Evolutionary conservation across 2,113 vertebrate species (phyloP).

Genomic region (Oophaga pumilio): DNA sequence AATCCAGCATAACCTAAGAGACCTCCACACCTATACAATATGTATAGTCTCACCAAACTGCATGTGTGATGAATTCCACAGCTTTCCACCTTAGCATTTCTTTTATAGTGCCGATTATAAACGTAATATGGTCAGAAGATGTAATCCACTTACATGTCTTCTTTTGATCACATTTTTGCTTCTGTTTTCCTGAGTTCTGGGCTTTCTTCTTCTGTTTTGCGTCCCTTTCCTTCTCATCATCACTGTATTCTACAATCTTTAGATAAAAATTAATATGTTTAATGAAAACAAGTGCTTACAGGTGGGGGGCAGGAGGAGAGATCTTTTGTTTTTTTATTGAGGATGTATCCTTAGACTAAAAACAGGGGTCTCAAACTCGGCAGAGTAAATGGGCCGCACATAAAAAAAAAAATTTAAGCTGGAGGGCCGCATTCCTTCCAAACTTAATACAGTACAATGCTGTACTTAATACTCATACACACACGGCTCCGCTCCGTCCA

Average conservation of each 20-base stretch:
- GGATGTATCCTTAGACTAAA: no score
- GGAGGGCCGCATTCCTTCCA: no score
- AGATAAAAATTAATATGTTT: not conserved
- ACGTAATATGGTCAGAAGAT: not conserved
- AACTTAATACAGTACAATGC: no score
- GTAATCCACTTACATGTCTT: constrained; percentile 65
- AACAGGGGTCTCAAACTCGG: no score
- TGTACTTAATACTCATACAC: no score
- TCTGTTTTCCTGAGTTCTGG: constrained; percentile 71
- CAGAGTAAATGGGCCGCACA: no score
- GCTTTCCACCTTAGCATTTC: not conserved
- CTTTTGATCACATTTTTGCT: constrained; percentile 64
- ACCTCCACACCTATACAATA: not conserved
- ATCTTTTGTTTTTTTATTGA: no score
- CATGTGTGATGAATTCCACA: not conserved
- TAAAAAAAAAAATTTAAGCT: no score
- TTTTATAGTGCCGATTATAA: not conserved
- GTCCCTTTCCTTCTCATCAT: constrained; percentile 88
- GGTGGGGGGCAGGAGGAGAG: no score
- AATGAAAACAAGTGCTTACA: not conserved
- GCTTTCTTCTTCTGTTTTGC: constrained; percentile 82
- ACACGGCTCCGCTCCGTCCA: no score
- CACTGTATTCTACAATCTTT: constrained; percentile 92
- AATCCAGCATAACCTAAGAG: not conserved
- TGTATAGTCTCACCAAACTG: no score